phyloP scores from a whole-genome alignment of 2,113 vertebrate genomes.

The Syngnathus typhle region DNA sequence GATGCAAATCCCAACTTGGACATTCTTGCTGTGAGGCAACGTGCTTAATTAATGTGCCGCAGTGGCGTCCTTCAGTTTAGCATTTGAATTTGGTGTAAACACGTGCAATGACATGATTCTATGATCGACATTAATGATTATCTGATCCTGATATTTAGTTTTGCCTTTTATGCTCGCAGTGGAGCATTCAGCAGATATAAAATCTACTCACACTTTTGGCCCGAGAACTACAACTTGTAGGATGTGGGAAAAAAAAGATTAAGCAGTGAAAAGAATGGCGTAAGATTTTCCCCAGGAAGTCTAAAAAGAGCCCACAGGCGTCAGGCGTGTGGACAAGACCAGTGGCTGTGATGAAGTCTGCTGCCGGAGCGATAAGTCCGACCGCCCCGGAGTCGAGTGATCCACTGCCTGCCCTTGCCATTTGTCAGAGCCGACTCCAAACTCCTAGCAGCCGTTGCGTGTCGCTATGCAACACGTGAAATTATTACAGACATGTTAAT shows the following conservation, averaged over 20 bases:
- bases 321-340: constrained; percentile 49
- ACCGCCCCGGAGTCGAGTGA: constrained; percentile 55
- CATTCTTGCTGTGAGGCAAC: too few species aligned
- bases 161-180: background rate
- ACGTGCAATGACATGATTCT: too few species aligned
- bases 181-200: background rate
- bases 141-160: too few species aligned
- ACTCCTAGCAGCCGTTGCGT: constrained; percentile 54
- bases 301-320: constrained; percentile 15
- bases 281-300: constrained; percentile 22
- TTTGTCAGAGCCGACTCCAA: constrained; percentile 65
- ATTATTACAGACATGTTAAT: constrained; percentile 44
- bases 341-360: constrained; percentile 59
- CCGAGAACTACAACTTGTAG: constrained; percentile 18
- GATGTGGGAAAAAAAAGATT: constrained; percentile 15
- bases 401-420: constrained; percentile 54
- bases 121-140: too few species aligned
- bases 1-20: too few species aligned
- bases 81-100: too few species aligned
- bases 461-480: constrained; percentile 44
- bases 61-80: too few species aligned
- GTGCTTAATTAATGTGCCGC: too few species aligned
- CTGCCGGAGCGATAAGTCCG: constrained; percentile 61
- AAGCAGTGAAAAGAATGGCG: constrained; percentile 18
- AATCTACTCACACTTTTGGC: constrained; percentile 12